Conservation (phyloP, 2,888 invertebrate species). For the Conomelus anceps region DNA sequence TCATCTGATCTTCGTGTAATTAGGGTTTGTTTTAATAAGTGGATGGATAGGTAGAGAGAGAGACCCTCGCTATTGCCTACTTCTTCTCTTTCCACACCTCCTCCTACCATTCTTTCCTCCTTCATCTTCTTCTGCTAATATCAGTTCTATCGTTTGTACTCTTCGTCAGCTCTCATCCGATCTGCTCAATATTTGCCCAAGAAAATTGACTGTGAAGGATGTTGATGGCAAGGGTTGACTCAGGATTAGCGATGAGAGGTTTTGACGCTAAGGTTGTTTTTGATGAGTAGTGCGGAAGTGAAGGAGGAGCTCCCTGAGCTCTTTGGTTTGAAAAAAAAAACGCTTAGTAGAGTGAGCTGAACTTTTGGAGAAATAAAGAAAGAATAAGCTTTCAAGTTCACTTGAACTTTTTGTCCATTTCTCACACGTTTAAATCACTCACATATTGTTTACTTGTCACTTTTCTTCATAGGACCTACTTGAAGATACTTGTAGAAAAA, state of each 20-base stretch:
- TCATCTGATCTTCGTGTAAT: conserved; percentile 14
- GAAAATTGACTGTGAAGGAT: conserved; percentile 16
- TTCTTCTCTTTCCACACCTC: not conserved
- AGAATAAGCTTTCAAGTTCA: not conserved
- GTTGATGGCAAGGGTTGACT: not conserved
- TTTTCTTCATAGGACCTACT: no score
- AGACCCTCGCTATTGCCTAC: not conserved
- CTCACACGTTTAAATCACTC: no score
- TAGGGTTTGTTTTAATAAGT: conserved; percentile 21
- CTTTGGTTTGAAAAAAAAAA: not conserved
- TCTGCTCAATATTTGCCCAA: conserved; percentile 16
- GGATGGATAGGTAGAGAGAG: conserved; percentile 5
- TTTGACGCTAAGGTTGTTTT: not conserved
- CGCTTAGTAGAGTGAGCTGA: not conserved
- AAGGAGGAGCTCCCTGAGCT: not conserved
- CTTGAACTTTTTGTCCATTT: no score
- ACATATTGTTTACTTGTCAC: no score
- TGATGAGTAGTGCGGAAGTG: not conserved
- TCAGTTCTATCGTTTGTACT: not conserved
- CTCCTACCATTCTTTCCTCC: no score
- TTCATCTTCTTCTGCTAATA: not conserved
- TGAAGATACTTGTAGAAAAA: no score
- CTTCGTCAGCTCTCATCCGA: not conserved
- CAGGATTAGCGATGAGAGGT: not conserved
- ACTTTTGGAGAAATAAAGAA: not conserved